Evolutionary conservation across 2,888 invertebrate species (phyloP).

Genomic region (Oxycera nigricornis): DNA sequence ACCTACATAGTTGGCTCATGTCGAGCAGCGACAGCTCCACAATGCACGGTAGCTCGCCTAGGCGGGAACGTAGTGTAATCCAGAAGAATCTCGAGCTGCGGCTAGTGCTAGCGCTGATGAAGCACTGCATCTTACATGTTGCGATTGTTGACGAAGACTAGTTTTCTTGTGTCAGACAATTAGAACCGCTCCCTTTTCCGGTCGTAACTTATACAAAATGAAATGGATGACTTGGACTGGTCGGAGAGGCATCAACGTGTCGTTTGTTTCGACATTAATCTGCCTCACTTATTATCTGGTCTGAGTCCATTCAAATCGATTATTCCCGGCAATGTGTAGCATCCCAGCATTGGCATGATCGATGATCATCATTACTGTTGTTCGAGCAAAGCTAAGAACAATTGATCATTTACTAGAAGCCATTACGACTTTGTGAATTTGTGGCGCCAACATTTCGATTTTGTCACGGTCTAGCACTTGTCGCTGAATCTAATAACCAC

Average conservation of each 20-base stretch:
- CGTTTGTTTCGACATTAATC: slow-evolving; percentile 29
- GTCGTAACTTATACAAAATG: slow-evolving; percentile 2
- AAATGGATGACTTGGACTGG: background rate
- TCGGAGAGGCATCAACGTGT: slow-evolving; percentile 6
- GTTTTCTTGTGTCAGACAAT: slow-evolving; percentile 39
- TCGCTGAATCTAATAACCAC: too few relatives aligned
- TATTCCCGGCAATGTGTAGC: background rate
- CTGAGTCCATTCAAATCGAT: background rate
- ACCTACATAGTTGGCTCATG: slow-evolving; percentile 6
- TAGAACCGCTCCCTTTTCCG: slow-evolving; percentile 41
- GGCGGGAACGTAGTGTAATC: background rate
- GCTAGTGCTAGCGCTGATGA: background rate
- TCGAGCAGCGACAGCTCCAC: background rate
- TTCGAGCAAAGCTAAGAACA: background rate
- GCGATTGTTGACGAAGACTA: slow-evolving; percentile 24
- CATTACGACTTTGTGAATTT: background rate
- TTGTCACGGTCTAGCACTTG: background rate
- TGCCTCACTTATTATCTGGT: slow-evolving; percentile 16
- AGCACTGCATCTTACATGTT: slow-evolving; percentile 18
- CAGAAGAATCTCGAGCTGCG: background rate
- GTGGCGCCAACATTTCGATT: background rate
- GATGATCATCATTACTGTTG: background rate
- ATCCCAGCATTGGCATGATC: background rate
- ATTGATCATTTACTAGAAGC: background rate
- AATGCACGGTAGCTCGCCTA: background rate